Conservation (phyloP, 1,140 invertebrate genomes). For the Odontomachus brunneus region DNA sequence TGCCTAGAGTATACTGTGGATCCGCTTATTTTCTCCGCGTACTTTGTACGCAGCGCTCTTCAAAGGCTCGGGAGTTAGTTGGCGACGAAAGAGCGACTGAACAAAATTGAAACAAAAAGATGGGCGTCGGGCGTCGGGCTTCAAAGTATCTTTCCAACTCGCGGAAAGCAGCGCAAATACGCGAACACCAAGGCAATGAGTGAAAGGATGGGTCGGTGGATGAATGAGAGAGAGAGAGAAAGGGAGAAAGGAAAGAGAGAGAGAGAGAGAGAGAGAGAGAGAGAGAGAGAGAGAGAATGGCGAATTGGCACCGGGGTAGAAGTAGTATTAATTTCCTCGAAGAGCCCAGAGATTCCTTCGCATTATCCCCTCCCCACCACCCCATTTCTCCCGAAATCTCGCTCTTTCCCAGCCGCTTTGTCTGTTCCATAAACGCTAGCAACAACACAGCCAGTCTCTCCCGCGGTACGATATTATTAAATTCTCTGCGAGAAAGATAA, state of each 20-base stretch:
- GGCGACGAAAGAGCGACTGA: not conserved
- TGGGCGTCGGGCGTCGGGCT: slow-evolving; percentile 63
- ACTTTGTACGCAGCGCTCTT: not conserved
- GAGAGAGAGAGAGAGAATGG: slow-evolving; percentile 53
- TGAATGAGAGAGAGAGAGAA: no score
- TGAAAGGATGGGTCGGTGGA: no score
- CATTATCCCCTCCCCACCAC: slow-evolving; percentile 68
- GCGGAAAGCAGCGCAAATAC: slow-evolving; percentile 60
- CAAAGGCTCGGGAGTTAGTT: slow-evolving; percentile 13
- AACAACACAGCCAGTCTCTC: not conserved
- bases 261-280: not conserved
- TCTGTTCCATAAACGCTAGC: not conserved
- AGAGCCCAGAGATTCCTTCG: slow-evolving; percentile 63
- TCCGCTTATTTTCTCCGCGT: slow-evolving; percentile 22
- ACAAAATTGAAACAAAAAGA: slow-evolving; percentile 54
- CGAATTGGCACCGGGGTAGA: slow-evolving; percentile 71
- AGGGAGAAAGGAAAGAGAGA: no score
- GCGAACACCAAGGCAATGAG: not conserved
- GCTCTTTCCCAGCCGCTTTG: slow-evolving; percentile 17
- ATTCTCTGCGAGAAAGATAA: slow-evolving; percentile 22
- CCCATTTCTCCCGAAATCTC: slow-evolving; percentile 26
- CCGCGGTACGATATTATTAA: slow-evolving; percentile 24
- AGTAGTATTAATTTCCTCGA: slow-evolving; percentile 79
- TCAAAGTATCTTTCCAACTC: slow-evolving; percentile 66
- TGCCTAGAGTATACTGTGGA: not conserved